These are phyloP conservation scores for Catajapyx aquilonaris DNA, from an alignment of 1,140 invertebrate genomes.

Conservation along the genomic window DNA sequence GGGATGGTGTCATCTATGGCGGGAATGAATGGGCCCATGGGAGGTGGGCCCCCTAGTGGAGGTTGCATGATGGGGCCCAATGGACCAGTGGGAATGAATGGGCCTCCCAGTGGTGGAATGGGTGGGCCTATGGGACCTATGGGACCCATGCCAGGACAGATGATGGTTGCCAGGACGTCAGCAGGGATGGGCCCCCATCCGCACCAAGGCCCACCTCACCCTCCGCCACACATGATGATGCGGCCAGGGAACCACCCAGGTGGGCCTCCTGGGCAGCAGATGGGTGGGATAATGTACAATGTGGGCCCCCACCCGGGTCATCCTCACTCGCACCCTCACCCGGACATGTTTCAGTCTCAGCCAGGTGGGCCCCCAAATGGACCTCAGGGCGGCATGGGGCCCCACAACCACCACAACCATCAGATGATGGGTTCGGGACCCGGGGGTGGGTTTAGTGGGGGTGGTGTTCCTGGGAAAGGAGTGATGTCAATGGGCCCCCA, in stretches of 20 bases:
- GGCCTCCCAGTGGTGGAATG: conserved; percentile 19
- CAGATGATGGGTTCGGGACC: not conserved
- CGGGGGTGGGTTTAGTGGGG: not conserved
- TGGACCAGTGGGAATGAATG: conserved; percentile 4
- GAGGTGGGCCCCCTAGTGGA: conserved; percentile 22
- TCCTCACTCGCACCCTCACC: too few species aligned
- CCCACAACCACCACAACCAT: too few species aligned
- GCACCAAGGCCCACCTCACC: not conserved
- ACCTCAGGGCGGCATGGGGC: too few species aligned
- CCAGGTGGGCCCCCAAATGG: too few species aligned
- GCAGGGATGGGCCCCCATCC: not conserved
- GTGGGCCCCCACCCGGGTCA: too few species aligned
- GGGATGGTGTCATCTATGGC: conserved; percentile 17
- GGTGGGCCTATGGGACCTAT: conserved; percentile 11
- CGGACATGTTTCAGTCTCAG: too few species aligned
- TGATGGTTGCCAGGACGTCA: conserved; percentile 17
- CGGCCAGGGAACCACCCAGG: too few species aligned
- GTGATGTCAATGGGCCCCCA: conserved; percentile 19
- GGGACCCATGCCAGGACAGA: conserved; percentile 12
- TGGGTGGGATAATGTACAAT: conserved; percentile 5
- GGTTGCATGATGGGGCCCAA: conserved; percentile 16
- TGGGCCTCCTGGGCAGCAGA: conserved; percentile 5
- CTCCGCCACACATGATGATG: not conserved
- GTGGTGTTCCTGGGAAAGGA: too few species aligned
- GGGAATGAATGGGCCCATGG: conserved; percentile 17